A percentile compares a stretch with the other conserved stretches of the same genome.
Evolutionary conservation across 2,797 vertebrate genomes (phyloP).

Genomic region (Mallotus villosus): DNA sequence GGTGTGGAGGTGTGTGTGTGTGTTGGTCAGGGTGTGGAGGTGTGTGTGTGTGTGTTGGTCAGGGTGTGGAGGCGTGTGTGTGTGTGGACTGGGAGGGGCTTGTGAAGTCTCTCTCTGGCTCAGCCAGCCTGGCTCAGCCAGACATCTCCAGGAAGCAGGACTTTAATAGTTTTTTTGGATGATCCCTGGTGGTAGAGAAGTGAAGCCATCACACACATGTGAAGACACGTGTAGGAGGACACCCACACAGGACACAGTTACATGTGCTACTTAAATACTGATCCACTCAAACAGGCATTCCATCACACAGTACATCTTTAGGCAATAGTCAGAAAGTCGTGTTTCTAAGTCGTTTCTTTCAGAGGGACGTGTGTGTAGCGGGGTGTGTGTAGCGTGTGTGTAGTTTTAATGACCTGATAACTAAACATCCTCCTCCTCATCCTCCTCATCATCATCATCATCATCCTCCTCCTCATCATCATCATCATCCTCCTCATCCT

Average conservation of each 20-base stretch:
- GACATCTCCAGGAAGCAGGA: slow-evolving; percentile 26
- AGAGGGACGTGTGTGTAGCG: slow-evolving; percentile 17
- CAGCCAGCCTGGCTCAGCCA: slow-evolving; percentile 31
- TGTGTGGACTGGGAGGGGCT: neutral
- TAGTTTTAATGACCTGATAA: slow-evolving; percentile 43
- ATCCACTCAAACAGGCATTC: slow-evolving; percentile 76
- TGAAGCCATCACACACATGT: slow-evolving; percentile 69
- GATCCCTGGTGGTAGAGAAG: slow-evolving; percentile 97
- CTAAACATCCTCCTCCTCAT: too few species aligned
- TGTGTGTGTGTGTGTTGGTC: neutral
- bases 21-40: too few species aligned
- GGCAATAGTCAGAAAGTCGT: slow-evolving; percentile 73
- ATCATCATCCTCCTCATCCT: slow-evolving; percentile 18
- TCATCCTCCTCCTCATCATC: slow-evolving; percentile 18
- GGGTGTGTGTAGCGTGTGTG: too few species aligned
- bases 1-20: neutral
- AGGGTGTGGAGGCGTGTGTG: too few species aligned
- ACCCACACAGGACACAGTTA: slow-evolving; percentile 59
- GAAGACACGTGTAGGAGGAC: slow-evolving; percentile 40
- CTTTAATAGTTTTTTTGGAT: slow-evolving; percentile 91
- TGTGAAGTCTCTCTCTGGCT: too few species aligned
- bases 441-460: slow-evolving; percentile 9
- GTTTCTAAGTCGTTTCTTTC: slow-evolving; percentile 20
- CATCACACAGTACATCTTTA: slow-evolving; percentile 69
- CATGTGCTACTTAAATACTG: slow-evolving; percentile 82